Evolutionary conservation across 2,797 vertebrate genomes (phyloP).

Genomic region (Micromesistius poutassou): DNA sequence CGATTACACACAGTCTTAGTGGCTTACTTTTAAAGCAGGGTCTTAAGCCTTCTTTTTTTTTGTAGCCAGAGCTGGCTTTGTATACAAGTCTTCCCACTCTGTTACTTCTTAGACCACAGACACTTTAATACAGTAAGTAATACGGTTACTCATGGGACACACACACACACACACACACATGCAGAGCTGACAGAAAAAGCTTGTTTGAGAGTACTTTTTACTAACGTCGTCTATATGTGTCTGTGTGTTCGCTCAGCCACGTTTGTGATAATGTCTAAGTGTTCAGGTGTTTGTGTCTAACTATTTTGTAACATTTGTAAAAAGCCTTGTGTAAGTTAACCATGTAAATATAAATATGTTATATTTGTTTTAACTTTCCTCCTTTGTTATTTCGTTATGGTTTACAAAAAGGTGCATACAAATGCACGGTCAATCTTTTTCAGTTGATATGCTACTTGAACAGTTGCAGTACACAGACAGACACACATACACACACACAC

Average conservation of each 20-base stretch:
- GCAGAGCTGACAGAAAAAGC: neutral
- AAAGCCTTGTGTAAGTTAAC: conserved; percentile 83
- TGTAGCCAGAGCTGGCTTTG: conserved; percentile 25
- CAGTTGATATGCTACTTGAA: conserved; percentile 77
- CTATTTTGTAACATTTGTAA: conserved; percentile 83
- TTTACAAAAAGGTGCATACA: conserved; percentile 76
- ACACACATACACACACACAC: conserved; percentile 19
- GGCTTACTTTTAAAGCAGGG: conserved; percentile 35
- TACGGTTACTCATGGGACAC: conserved; percentile 5
- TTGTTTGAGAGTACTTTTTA: conserved; percentile 48
- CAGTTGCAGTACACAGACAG: conserved; percentile 71
- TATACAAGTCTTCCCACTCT: conserved; percentile 43
- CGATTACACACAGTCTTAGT: neutral
- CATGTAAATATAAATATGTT: conserved; percentile 78
- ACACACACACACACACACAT: neutral
- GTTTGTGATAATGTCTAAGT: conserved; percentile 48
- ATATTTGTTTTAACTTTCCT: conserved; percentile 65
- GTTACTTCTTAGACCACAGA: conserved; percentile 38
- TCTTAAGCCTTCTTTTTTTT: neutral
- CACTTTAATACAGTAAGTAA: conserved; percentile 35
- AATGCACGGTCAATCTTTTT: conserved; percentile 73
- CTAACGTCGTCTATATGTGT: conserved; percentile 38
- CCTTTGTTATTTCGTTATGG: conserved; percentile 69
- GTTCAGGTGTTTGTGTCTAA: conserved; percentile 64
- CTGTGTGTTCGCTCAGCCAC: conserved; percentile 49